These are phyloP conservation scores for Cyanistes caeruleus DNA, from an alignment of 2,113 vertebrate genomes.

Conservation along the genomic window DNA sequence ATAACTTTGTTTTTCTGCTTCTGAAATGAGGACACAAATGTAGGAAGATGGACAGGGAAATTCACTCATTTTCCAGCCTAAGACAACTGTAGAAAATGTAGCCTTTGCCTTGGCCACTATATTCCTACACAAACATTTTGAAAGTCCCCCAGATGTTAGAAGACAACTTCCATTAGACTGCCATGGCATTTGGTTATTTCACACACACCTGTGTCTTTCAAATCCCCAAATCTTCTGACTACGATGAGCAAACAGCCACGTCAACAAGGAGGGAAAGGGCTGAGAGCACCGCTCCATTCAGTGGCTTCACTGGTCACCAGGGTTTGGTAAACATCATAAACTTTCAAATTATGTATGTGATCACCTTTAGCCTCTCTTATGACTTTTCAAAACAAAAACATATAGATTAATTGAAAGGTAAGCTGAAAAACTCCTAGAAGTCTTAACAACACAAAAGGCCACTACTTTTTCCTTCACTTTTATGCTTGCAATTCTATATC, in stretches of 20 bases:
- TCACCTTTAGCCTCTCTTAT: background rate
- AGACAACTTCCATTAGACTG: background rate
- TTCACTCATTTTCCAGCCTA: background rate
- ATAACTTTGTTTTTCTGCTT: background rate
- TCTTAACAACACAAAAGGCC: background rate
- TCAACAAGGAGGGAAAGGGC: background rate
- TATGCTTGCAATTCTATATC: background rate
- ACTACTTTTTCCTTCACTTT: background rate
- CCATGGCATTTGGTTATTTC: background rate
- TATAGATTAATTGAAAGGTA: background rate
- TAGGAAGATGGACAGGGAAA: background rate
- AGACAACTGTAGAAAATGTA: background rate
- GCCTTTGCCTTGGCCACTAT: background rate
- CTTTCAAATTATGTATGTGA: background rate
- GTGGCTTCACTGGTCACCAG: background rate
- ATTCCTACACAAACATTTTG: background rate
- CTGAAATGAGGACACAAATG: background rate
- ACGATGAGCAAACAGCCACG: background rate
- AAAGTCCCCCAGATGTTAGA: background rate
- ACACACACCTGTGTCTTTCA: background rate
- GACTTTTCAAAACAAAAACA: background rate
- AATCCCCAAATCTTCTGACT: background rate
- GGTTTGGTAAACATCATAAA: background rate
- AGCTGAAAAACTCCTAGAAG: background rate
- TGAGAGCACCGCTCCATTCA: background rate